These are phyloP conservation scores for Beris morrisii DNA, from an alignment of 2,888 invertebrate species.

Conservation along the genomic window DNA sequence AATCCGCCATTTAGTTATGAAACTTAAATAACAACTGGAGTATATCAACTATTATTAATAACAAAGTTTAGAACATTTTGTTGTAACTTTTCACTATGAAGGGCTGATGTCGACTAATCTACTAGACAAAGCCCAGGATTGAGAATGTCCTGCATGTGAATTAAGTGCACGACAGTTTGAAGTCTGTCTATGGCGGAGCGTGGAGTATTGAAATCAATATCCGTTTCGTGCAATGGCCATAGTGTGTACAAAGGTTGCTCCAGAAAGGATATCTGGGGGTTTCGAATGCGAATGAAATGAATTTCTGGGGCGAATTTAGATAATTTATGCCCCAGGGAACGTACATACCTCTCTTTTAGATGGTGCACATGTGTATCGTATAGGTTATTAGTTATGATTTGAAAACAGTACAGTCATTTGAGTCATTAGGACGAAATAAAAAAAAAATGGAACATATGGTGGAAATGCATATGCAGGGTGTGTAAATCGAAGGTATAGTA, in stretches of 20 bases:
- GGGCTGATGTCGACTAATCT: constrained; percentile 25
- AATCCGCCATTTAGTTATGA: constrained; percentile 14
- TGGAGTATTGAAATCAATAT: constrained; percentile 17
- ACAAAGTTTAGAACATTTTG: too few species aligned
- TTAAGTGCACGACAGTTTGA: constrained; percentile 18
- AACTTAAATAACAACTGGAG: not conserved
- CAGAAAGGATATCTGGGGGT: not conserved
- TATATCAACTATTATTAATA: not conserved
- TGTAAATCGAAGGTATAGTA: too few species aligned
- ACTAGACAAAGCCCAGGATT: not conserved
- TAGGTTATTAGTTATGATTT: too few species aligned
- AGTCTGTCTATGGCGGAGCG: constrained; percentile 5
- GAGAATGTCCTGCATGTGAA: constrained; percentile 17
- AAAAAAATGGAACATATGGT: too few species aligned
- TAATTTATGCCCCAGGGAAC: not conserved
- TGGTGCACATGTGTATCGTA: not conserved
- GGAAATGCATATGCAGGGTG: too few species aligned
- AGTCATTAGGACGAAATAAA: too few species aligned
- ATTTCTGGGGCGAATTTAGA: constrained; percentile 7
- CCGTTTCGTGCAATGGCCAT: constrained; percentile 22
- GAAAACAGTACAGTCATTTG: too few species aligned
- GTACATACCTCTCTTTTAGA: not conserved
- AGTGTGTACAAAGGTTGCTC: not conserved
- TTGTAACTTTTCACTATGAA: constrained; percentile 20
- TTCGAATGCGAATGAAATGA: not conserved